Conservation (phyloP, 2,888 invertebrate genomes). For the Drosophila paranaensis region DNA sequence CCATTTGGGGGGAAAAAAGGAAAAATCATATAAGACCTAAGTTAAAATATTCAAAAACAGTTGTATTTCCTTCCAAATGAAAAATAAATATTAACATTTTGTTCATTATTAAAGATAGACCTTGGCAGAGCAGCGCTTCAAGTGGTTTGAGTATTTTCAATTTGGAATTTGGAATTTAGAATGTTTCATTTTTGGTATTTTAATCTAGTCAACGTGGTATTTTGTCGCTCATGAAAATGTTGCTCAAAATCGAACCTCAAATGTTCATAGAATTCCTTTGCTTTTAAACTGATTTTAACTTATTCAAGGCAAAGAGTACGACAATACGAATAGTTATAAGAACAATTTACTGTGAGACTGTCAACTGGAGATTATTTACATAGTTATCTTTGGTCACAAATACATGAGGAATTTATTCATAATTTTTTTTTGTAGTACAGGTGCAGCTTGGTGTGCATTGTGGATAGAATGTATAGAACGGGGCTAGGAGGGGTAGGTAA, state of each 20-base stretch:
- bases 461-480: constrained; percentile 15
- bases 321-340: constrained; percentile 34
- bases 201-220: constrained; percentile 29
- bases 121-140: constrained; percentile 38
- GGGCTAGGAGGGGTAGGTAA: constrained; percentile 17
- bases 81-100: not conserved
- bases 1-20: constrained; percentile 12
- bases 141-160: not conserved
- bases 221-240: not conserved
- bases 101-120: not conserved
- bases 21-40: constrained; percentile 14
- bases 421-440: constrained; percentile 34
- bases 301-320: constrained; percentile 46
- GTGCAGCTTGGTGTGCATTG: constrained; percentile 46
- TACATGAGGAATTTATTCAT: constrained; percentile 20
- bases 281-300: constrained; percentile 63
- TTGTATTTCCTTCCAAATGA: not conserved
- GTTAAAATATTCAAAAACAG: not conserved
- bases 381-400: constrained; percentile 32
- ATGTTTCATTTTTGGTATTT: not conserved
- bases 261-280: constrained; percentile 10
- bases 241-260: constrained; percentile 1
- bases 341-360: constrained; percentile 33
- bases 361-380: constrained; percentile 58
- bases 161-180: constrained; percentile 13